A percentile compares a stretch with the other conserved stretches of the same genome.
Evolutionary conservation across 2,888 invertebrate species (phyloP).

Genomic region (Cephus runcator): DNA sequence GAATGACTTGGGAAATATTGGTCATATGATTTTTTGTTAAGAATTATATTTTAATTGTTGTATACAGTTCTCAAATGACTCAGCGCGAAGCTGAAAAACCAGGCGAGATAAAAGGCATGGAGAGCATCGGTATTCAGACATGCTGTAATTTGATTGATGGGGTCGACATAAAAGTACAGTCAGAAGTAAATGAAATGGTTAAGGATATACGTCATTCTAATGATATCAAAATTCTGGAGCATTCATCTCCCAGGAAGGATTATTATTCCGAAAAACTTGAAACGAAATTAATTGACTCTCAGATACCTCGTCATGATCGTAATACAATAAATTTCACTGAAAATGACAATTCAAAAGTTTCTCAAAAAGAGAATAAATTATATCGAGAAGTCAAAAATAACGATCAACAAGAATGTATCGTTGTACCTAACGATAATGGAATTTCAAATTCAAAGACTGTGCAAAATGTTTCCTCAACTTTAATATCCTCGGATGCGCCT

Average conservation of each 20-base stretch:
- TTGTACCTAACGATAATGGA: constrained; percentile 1
- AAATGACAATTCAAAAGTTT: background rate
- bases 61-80: constrained; percentile 31
- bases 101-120: constrained; percentile 36
- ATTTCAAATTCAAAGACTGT: constrained; percentile 6
- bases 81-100: constrained; percentile 38
- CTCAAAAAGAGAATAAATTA: background rate
- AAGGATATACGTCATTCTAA: background rate
- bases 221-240: background rate
- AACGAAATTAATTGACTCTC: constrained; percentile 6
- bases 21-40: background rate
- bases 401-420: background rate
- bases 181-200: background rate
- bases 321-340: background rate
- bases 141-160: background rate
- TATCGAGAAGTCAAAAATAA: background rate
- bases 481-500: constrained; percentile 16
- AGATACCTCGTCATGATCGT: background rate
- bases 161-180: background rate
- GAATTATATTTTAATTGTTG: background rate
- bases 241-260: background rate
- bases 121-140: constrained; percentile 38
- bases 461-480: constrained; percentile 10
- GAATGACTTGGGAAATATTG: background rate
- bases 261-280: constrained; percentile 4